phyloP scores from a whole-genome alignment of 2,113 vertebrate species.

The Saiga tatarica region DNA sequence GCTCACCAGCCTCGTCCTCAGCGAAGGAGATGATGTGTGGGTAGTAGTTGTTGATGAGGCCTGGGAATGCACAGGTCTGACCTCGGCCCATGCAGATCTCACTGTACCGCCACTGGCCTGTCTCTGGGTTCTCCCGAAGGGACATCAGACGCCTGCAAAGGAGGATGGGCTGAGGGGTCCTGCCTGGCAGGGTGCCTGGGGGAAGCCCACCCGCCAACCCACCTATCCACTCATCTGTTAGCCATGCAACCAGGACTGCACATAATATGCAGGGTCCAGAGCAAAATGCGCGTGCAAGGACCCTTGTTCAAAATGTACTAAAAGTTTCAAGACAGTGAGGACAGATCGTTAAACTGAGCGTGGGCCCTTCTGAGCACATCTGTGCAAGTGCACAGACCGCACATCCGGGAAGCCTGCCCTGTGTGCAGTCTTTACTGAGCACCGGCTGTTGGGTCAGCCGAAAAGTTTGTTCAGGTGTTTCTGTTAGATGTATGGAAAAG shows the following conservation, averaged over 20 bases:
- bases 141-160: slow-evolving; percentile 91
- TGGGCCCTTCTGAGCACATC: neutral
- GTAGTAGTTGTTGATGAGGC: slow-evolving; percentile 95
- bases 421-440: neutral
- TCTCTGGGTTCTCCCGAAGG: slow-evolving; percentile 85
- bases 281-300: neutral
- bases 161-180: neutral
- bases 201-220: neutral
- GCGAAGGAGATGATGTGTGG: slow-evolving; percentile 96
- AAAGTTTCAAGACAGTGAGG: neutral
- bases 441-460: neutral
- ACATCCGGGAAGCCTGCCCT: neutral
- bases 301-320: neutral
- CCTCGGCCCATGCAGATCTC: slow-evolving; percentile 96
- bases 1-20: slow-evolving; percentile 95
- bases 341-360: neutral
- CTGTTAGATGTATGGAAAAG: neutral
- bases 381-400: fast-evolving
- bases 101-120: slow-evolving; percentile 88
- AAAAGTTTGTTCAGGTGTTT: neutral
- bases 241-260: neutral
- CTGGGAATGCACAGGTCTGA: slow-evolving; percentile 92
- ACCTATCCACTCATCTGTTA: neutral
- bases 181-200: neutral
- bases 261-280: no score